Evolutionary conservation across 2,888 invertebrate genomes (phyloP), one percentile per base, ranked within the genome.

Genomic region (Eulithis testata): DNA sequence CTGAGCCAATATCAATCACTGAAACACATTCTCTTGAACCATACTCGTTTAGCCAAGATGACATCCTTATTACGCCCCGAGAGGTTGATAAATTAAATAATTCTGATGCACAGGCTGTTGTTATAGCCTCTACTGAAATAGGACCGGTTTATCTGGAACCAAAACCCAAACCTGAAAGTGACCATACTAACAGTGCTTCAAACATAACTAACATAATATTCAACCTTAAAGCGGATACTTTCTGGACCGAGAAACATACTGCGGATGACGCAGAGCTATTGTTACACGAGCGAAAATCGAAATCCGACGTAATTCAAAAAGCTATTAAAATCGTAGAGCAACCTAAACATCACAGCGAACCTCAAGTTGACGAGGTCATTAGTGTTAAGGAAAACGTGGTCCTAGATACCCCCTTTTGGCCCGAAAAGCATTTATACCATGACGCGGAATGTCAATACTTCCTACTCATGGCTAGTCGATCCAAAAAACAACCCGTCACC

Each of bases 401-500:
- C 60, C 85, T 80, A 43, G 92, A 96, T 69, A 84, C 88, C 68
- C 87, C 94, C 7, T 95, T 95, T 77, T 96, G 95, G 95, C 80
- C 90, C 4, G 93, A 94, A 60, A 95, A 95, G 83, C 87, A 91
- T 75, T 73, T 93, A 21, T 96, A 95, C 77, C 94, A 95, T 74
- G 95, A 96, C 75, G 95, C 95, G 45, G 96, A 96, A 89, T 94
- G 94, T 73, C 88, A 93, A 71, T 94, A 94, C 81, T 94, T 95
- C 78, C 87, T 94, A 50, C 82, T 80, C 64, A 80, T 95, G 74
- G 95, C 95, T 64, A 88, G 86, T 67, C 86, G 89, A 79, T 75
- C 82, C 44, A 93, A 86, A 87, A 73, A 73, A 70, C 77, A 73
- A 75, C 83, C 81, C 71, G 79, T 71, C 45, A 67, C 76, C 63